Conservation (phyloP, 2,888 invertebrate genomes). For the Eretmocerus hayati region DNA sequence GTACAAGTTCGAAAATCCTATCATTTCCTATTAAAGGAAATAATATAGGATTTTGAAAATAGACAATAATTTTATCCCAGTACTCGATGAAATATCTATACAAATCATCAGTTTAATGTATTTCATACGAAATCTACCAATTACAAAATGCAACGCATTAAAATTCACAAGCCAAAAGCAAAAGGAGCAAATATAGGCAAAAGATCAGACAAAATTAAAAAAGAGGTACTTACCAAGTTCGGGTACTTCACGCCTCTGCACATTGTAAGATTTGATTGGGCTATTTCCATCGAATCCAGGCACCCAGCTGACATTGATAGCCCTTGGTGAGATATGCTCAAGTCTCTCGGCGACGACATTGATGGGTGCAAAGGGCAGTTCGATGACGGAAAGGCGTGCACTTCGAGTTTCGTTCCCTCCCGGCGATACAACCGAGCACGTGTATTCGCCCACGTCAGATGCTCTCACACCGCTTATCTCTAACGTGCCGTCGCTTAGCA, state of each 20-base stretch:
- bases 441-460: slow-evolving; percentile 89
- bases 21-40: too few species aligned
- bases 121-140: too few species aligned
- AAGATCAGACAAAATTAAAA: background rate
- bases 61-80: too few species aligned
- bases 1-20: too few species aligned
- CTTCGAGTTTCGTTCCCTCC: slow-evolving; percentile 90
- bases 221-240: slow-evolving; percentile 65
- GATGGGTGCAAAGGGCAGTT: slow-evolving; percentile 89
- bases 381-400: slow-evolving; percentile 82
- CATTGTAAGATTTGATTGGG: slow-evolving; percentile 83
- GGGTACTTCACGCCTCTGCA: slow-evolving; percentile 85
- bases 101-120: too few species aligned
- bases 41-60: too few species aligned
- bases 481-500: slow-evolving; percentile 75
- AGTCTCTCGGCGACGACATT: slow-evolving; percentile 71
- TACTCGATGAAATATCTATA: too few species aligned
- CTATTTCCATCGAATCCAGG: slow-evolving; percentile 97
- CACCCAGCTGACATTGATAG: slow-evolving; percentile 89
- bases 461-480: slow-evolving; percentile 84
- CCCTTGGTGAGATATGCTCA: slow-evolving; percentile 60
- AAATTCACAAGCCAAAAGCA: background rate
- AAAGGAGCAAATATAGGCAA: background rate
- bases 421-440: slow-evolving; percentile 80
- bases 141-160: too few species aligned